These are phyloP conservation scores for Neotoma lepida DNA, from an alignment of 2,113 vertebrate genomes.

Conservation along the genomic window DNA sequence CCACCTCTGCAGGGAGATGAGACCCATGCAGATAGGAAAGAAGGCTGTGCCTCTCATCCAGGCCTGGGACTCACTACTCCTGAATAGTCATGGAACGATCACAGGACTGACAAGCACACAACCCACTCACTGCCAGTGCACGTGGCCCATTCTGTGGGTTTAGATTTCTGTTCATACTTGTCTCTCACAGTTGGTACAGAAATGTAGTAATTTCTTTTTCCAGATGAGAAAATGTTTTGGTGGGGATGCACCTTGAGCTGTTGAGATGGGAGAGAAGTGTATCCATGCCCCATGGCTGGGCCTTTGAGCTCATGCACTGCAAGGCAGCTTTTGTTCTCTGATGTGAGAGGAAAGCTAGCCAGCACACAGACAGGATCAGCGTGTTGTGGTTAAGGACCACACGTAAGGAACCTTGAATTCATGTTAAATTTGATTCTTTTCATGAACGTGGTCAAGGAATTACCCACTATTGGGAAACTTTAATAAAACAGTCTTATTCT, in stretches of 20 bases:
- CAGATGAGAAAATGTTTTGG: background rate
- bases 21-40: background rate
- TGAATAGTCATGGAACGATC: background rate
- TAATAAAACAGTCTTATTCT: constrained; percentile 18
- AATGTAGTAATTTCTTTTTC: background rate
- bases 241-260: background rate
- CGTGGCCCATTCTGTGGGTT: background rate
- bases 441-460: background rate
- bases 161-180: background rate
- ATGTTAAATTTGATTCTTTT: background rate
- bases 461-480: background rate
- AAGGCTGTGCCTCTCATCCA: background rate
- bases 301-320: background rate
- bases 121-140: background rate
- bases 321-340: background rate
- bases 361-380: accelerated
- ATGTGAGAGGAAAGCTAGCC: background rate
- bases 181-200: background rate
- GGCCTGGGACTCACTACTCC: background rate
- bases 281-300: background rate
- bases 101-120: background rate
- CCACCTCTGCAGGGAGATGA: background rate
- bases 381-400: background rate
- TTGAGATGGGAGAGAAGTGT: background rate
- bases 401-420: background rate